Evolutionary conservation across 2,797 vertebrate species (phyloP).

Genomic region (Taenioides sp.): DNA sequence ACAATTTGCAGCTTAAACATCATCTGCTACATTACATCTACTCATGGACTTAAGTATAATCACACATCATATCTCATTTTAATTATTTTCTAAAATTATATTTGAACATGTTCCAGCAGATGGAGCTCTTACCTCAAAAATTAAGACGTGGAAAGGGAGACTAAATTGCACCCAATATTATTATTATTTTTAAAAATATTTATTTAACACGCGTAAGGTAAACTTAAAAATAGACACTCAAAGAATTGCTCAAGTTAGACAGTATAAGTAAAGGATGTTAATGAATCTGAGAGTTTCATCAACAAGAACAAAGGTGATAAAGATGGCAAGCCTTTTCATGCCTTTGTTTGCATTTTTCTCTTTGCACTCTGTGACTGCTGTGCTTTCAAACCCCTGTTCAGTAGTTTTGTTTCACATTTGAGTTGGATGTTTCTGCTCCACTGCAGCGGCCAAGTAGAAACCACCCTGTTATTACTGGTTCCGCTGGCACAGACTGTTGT

Average conservation of each 20-base stretch:
- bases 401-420: background rate
- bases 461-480: too few species aligned
- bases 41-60: too few species aligned
- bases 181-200: background rate
- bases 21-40: too few species aligned
- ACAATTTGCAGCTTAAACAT: too few species aligned
- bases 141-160: background rate
- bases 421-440: background rate
- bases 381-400: background rate
- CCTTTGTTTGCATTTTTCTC: background rate
- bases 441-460: too few species aligned
- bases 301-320: too few species aligned
- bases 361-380: background rate
- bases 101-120: slow-evolving; percentile 23
- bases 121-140: slow-evolving; percentile 24
- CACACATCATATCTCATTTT: too few species aligned
- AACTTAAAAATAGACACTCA: background rate
- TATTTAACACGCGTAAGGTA: background rate
- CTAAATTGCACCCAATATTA: background rate
- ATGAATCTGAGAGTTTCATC: too few species aligned
- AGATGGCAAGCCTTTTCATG: too few species aligned
- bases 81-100: background rate
- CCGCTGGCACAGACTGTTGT: background rate
- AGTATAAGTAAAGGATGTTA: background rate
- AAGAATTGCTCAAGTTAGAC: background rate